Evolutionary conservation across 2,888 invertebrate species (phyloP).

Genomic region (Leptinotarsa peninsularis): DNA sequence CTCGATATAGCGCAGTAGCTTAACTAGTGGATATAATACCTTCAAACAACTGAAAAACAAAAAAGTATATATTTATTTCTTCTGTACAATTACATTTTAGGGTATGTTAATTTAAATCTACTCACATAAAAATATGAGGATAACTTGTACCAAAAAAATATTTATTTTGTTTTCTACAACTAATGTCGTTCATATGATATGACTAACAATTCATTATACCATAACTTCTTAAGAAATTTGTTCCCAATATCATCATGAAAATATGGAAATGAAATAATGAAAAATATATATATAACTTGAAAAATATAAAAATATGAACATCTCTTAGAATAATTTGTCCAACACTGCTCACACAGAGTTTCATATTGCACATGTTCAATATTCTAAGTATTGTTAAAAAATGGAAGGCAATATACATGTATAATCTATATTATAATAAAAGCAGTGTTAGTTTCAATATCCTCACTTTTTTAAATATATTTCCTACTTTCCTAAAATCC

Average conservation of each 20-base stretch:
- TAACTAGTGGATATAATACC: no score
- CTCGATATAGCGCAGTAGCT: no score
- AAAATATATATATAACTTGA: constrained; percentile 4
- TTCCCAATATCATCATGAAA: constrained; percentile 15
- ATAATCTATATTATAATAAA: constrained; percentile 6
- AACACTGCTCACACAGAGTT: constrained; percentile 17
- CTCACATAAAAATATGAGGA: constrained; percentile 18
- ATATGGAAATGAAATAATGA: background rate
- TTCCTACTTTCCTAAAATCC: background rate
- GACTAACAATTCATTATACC: constrained; percentile 22
- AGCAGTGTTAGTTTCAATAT: constrained; percentile 12
- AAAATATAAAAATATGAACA: constrained; percentile 15
- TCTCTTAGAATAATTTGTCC: background rate
- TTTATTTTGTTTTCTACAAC: constrained; percentile 15
- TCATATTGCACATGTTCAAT: constrained; percentile 21
- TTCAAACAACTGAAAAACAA: constrained; percentile 6
- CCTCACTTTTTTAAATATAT: background rate
- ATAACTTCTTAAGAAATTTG: constrained; percentile 20
- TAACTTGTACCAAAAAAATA: constrained; percentile 20
- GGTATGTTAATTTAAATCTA: constrained; percentile 14
- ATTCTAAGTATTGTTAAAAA: constrained; percentile 8
- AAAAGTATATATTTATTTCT: constrained; percentile 24
- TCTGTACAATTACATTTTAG: constrained; percentile 21
- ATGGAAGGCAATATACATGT: constrained; percentile 18
- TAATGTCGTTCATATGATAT: constrained; percentile 20